Conservation (phyloP, 2,797 vertebrate genomes). For the Cyclopterus lumpus region DNA sequence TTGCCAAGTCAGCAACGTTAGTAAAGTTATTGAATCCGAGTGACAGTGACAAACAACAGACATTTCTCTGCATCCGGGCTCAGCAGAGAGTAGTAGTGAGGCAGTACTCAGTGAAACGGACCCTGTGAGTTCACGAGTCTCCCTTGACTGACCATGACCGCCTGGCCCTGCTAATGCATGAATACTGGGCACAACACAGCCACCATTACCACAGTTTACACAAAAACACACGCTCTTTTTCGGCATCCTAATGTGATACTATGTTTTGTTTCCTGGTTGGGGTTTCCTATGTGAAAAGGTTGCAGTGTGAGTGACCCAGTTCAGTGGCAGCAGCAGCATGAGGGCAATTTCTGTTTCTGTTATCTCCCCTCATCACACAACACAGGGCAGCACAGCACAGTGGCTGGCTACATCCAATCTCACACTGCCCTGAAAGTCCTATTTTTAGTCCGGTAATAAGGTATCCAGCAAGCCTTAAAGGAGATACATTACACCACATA, state of each 20-base stretch:
- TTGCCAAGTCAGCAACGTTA: neutral
- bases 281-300: constrained; percentile 30
- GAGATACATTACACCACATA: constrained; percentile 8
- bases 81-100: constrained; percentile 19
- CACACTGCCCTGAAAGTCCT: constrained; percentile 39
- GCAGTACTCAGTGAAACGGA: constrained; percentile 26
- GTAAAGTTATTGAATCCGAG: constrained; percentile 9
- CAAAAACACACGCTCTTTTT: constrained; percentile 17
- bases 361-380: constrained; percentile 65
- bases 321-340: constrained; percentile 27
- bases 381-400: constrained; percentile 45
- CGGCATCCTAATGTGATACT: neutral
- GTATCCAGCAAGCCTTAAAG: constrained; percentile 18
- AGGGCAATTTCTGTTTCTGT: constrained; percentile 42
- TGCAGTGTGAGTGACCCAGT: constrained; percentile 52
- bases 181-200: constrained; percentile 12
- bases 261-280: constrained; percentile 14
- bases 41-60: constrained; percentile 13
- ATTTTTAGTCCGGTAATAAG: constrained; percentile 59
- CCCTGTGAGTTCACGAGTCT: constrained; percentile 43
- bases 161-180: constrained; percentile 34
- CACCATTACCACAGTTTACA: constrained; percentile 20
- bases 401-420: constrained; percentile 50
- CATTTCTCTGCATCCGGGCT: constrained; percentile 16
- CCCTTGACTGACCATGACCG: constrained; percentile 47